phyloP scores from a whole-genome alignment of 1,140 invertebrate genomes.

The Drosophila ironensis region DNA sequence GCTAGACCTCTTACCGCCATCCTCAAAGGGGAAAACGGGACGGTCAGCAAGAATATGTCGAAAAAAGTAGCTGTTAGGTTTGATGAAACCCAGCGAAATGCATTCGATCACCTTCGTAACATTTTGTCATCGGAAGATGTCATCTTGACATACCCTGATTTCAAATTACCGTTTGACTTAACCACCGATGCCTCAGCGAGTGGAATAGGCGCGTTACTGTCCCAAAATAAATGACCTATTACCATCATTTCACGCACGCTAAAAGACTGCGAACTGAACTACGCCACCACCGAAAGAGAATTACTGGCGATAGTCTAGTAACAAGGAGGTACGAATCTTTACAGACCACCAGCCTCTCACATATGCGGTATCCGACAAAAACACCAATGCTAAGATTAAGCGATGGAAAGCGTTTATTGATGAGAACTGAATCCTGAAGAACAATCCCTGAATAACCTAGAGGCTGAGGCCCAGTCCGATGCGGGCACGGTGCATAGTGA shows the following conservation, averaged over 20 bases:
- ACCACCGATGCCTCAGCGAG: conserved; percentile 12
- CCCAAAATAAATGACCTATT: no score
- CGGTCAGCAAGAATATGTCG: neutral
- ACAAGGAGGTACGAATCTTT: no score
- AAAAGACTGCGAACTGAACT: conserved; percentile 2
- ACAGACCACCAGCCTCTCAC: no score
- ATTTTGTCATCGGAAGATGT: conserved; percentile 20
- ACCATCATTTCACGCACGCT: conserved; percentile 13
- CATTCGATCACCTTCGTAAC: conserved; percentile 9
- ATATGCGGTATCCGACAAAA: no score
- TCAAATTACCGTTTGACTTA: conserved; percentile 11
- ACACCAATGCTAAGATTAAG: no score
- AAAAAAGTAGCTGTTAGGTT: conserved; percentile 8
- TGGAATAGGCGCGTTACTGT: neutral
- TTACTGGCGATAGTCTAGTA: conserved; percentile 13
- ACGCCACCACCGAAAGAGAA: conserved; percentile 11
- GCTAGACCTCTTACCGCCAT: conserved; percentile 1
- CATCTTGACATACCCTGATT: conserved; percentile 14
- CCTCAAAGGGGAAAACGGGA: conserved; percentile 9
- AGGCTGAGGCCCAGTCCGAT: no score
- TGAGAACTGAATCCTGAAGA: no score
- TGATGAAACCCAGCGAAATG: conserved; percentile 3
- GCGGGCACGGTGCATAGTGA: no score
- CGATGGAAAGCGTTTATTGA: no score
- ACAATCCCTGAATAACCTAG: no score